Conservation (phyloP, 2,113 vertebrate genomes). For the Alouatta palliata region DNA sequence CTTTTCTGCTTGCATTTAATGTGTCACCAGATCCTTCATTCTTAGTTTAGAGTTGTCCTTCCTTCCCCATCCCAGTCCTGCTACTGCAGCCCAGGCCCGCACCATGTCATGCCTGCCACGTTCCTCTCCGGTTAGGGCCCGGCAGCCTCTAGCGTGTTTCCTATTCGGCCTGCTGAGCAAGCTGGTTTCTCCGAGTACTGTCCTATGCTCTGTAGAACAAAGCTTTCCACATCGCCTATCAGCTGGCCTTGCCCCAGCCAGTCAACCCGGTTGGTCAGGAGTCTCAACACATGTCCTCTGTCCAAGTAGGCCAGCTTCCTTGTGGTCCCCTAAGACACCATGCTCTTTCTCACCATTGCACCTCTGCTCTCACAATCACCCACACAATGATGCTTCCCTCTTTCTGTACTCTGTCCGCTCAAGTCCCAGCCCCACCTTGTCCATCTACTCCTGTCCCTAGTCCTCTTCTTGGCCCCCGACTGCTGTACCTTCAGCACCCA, state of each 20-base stretch:
- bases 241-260: background rate
- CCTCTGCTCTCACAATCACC: background rate
- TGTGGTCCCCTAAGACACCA: background rate
- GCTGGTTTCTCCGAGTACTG: background rate
- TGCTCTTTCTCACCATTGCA: background rate
- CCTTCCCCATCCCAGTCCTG: background rate
- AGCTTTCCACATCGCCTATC: background rate
- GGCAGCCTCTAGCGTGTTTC: background rate
- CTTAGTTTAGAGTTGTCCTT: background rate
- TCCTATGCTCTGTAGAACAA: background rate
- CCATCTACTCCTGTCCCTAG: too few relatives aligned
- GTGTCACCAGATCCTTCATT: background rate
- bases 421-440: background rate
- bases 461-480: background rate
- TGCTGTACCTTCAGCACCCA: background rate
- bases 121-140: background rate
- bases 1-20: background rate
- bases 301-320: background rate
- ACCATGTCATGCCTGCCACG: rapidly evolving
- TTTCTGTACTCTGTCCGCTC: background rate
- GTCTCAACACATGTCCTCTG: rapidly evolving
- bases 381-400: rapidly evolving
- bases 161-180: background rate
- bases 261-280: background rate
- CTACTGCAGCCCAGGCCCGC: too few relatives aligned